Evolutionary conservation across 2,113 vertebrate species (phyloP).

Genomic region (Sula dactylatra): DNA sequence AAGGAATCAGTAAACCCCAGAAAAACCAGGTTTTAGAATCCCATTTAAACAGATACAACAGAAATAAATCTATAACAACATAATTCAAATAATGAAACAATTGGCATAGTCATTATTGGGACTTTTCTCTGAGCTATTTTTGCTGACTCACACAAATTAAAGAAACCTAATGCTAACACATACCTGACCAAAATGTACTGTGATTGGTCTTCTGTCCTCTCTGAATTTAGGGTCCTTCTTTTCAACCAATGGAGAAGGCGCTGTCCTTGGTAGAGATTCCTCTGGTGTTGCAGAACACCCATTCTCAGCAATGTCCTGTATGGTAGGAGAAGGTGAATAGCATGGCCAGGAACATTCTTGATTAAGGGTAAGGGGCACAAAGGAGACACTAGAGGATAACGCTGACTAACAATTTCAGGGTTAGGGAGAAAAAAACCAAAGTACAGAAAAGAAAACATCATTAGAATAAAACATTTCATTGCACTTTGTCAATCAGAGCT

Average conservation of each 20-base stretch:
- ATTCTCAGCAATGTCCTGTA: constrained; percentile 90
- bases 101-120: accelerated
- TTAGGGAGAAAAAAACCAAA: background rate
- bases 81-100: background rate
- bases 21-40: background rate
- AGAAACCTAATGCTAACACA: background rate
- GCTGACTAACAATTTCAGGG: constrained; percentile 22
- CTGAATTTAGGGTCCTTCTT: constrained; percentile 76
- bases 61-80: background rate
- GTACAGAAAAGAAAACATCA: constrained; percentile 1
- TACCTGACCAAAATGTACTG: constrained; percentile 94
- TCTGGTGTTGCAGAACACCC: constrained; percentile 76
- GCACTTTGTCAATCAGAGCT: background rate
- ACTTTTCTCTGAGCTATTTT: background rate
- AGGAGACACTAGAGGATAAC: constrained; percentile 33
- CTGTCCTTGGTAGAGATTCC: constrained; percentile 68
- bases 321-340: constrained; percentile 26
- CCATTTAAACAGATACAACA: background rate
- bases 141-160: background rate
- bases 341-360: constrained; percentile 10
- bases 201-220: constrained; percentile 87
- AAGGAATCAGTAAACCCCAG: background rate
- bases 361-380: constrained; percentile 4
- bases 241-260: constrained; percentile 62
- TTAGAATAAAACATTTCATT: background rate